phyloP scores from a whole-genome alignment of 2,888 invertebrate species.

The Petrophora chlorosata region DNA sequence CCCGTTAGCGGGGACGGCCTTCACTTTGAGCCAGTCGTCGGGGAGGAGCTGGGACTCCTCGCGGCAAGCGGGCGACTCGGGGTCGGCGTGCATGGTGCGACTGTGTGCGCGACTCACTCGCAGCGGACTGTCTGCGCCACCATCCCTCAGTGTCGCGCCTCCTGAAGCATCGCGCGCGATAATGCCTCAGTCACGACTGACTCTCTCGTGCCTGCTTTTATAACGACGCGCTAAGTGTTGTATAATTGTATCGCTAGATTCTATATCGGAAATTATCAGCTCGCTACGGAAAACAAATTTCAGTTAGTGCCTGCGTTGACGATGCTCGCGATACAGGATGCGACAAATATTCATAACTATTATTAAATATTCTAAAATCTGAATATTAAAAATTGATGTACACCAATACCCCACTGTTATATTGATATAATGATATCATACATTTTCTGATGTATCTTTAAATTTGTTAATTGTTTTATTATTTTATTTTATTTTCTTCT shows the following conservation, averaged over 20 bases:
- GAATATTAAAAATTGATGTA: neutral
- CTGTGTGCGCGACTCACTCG: constrained; percentile 66
- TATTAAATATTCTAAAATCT: neutral
- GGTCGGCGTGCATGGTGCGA: constrained; percentile 72
- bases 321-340: constrained; percentile 61
- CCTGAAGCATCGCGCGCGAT: constrained; percentile 81
- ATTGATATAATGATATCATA: too few relatives aligned
- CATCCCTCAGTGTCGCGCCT: constrained; percentile 68
- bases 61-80: constrained; percentile 76
- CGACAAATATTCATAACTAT: constrained; percentile 23
- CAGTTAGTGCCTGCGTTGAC: constrained; percentile 68
- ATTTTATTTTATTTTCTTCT: too few relatives aligned
- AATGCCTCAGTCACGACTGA: constrained; percentile 81
- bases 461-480: too few relatives aligned
- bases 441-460: too few relatives aligned
- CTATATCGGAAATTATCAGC: constrained; percentile 80
- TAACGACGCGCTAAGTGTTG: constrained; percentile 75
- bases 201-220: constrained; percentile 61
- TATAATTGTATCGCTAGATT: constrained; percentile 80
- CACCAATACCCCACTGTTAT: too few relatives aligned
- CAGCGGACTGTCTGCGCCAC: constrained; percentile 63
- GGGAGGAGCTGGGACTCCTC: constrained; percentile 79
- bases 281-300: constrained; percentile 74
- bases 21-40: constrained; percentile 79
- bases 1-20: constrained; percentile 69